Evolutionary conservation across 2,797 vertebrate genomes (phyloP).

Genomic region (Pteronotus mesoamericanus): DNA sequence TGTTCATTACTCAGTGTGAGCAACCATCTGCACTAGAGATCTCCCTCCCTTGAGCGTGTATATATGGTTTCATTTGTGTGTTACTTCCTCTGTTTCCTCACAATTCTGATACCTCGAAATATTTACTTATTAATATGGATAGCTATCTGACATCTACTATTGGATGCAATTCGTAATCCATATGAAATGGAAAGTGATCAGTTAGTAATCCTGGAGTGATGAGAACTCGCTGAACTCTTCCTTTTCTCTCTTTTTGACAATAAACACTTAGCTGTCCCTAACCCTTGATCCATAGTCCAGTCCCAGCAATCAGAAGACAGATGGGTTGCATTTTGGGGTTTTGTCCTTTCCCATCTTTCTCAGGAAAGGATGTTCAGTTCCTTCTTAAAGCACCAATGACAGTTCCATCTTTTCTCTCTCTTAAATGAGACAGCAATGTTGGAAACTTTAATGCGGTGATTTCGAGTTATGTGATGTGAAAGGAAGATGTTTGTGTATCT

Average conservation of each 20-base stretch:
- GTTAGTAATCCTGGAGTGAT: background rate
- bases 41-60: background rate
- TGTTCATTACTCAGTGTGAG: background rate
- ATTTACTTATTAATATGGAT: background rate
- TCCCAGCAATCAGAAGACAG: background rate
- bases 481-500: background rate
- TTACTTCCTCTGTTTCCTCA: background rate
- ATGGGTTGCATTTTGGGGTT: background rate
- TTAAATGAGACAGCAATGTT: background rate
- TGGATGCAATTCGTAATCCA: background rate
- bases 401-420: background rate
- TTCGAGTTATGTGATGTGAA: background rate
- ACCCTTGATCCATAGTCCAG: background rate
- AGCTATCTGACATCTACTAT: background rate
- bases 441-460: background rate
- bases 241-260: background rate
- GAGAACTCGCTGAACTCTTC: background rate
- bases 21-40: background rate
- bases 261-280: background rate
- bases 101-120: background rate
- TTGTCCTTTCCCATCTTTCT: slow-evolving; percentile 1
- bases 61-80: background rate
- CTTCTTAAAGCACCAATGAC: background rate
- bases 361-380: background rate
- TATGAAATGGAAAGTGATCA: background rate